Percentiles rank a stretch among this genome's conserved stretches.
These are phyloP conservation scores for Conopomorpha cramerella DNA, from an alignment of 1,140 invertebrate species.

Conservation along the genomic window DNA sequence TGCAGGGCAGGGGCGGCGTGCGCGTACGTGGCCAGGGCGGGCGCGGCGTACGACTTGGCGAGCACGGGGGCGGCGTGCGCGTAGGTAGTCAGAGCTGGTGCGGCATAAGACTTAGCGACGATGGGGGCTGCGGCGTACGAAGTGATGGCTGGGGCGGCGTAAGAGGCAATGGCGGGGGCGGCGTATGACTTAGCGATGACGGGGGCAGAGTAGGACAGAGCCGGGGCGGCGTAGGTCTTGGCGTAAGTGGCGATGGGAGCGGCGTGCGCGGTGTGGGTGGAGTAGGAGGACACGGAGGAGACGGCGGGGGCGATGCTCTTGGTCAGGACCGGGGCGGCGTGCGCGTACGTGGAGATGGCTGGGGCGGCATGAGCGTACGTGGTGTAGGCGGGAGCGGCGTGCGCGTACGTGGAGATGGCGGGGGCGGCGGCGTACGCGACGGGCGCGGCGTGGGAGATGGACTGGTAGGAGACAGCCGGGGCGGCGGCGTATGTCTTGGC, in stretches of 20 bases:
- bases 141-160: not conserved
- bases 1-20: too few relatives aligned
- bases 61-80: too few relatives aligned
- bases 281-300: constrained; percentile 1
- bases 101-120: too few relatives aligned
- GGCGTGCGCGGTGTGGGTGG: constrained; percentile 9
- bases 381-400: not conserved
- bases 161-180: too few relatives aligned
- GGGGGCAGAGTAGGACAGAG: constrained; percentile 8
- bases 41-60: too few relatives aligned
- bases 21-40: too few relatives aligned
- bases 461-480: too few relatives aligned
- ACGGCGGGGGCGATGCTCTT: not conserved
- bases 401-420: too few relatives aligned
- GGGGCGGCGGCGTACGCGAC: too few relatives aligned
- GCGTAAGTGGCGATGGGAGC: constrained; percentile 8
- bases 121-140: constrained; percentile 3
- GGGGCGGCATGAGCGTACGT: not conserved
- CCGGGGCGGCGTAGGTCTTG: constrained; percentile 9
- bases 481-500: too few relatives aligned
- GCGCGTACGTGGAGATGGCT: not conserved
- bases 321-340: not conserved
- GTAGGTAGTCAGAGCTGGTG: too few relatives aligned
- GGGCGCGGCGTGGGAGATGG: too few relatives aligned
- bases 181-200: constrained; percentile 1